Percentiles rank a stretch among this genome's conserved stretches.
These are phyloP conservation scores for Eueides isabella DNA, from an alignment of 1,140 invertebrate species.

Conservation along the genomic window DNA sequence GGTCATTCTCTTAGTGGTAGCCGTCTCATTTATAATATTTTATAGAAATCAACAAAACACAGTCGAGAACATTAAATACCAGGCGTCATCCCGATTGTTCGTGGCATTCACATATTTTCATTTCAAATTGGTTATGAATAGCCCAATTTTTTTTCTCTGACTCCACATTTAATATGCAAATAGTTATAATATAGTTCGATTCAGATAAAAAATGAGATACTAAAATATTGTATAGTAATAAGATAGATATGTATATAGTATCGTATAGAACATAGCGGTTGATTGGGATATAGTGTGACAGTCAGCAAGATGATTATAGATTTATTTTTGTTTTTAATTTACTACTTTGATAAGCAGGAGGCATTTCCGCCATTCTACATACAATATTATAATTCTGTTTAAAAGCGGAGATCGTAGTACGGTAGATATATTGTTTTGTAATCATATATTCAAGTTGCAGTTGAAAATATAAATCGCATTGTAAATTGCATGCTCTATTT, in stretches of 20 bases:
- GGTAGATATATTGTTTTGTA: background rate
- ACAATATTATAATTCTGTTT: no score
- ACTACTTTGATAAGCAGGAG: no score
- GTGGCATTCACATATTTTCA: slow-evolving; percentile 59
- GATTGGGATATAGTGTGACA: no score
- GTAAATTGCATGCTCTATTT: background rate
- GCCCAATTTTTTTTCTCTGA: slow-evolving; percentile 27
- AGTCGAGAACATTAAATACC: slow-evolving; percentile 76
- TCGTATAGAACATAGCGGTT: no score
- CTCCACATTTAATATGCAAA: slow-evolving; percentile 29
- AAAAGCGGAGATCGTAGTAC: no score
- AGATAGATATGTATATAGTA: background rate
- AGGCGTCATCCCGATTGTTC: slow-evolving; percentile 61
- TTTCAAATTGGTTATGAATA: slow-evolving; percentile 65
- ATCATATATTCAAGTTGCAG: no score
- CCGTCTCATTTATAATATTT: slow-evolving; percentile 81
- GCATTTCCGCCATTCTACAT: no score
- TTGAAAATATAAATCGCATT: background rate
- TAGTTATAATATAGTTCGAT: slow-evolving; percentile 21
- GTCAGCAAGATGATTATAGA: no score
- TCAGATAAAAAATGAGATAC: background rate
- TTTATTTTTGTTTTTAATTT: no score
- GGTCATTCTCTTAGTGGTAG: slow-evolving; percentile 80
- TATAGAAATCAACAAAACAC: slow-evolving; percentile 82
- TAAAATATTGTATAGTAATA: background rate